These are phyloP conservation scores for Cepaea hortensis DNA, from an alignment of 2,888 invertebrate genomes.

Conservation along the genomic window DNA sequence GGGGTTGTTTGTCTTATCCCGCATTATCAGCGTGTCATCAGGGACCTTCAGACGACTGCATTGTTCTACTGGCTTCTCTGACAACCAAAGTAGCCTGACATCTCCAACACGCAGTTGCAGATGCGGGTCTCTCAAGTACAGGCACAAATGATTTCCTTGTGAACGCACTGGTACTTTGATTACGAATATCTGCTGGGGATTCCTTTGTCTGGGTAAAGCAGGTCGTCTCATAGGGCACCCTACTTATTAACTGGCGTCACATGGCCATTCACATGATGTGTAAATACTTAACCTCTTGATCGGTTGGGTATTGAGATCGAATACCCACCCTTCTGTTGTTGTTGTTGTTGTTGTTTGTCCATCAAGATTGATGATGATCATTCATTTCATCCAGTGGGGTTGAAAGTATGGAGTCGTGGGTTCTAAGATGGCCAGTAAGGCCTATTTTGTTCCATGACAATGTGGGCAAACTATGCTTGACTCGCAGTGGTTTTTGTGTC, in stretches of 20 bases:
- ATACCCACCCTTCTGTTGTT: too few relatives aligned
- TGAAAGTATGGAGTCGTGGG: too few relatives aligned
- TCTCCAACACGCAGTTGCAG: not conserved
- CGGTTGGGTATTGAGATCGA: too few relatives aligned
- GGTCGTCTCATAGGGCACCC: not conserved
- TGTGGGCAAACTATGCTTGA: too few relatives aligned
- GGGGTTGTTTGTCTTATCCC: slow-evolving; percentile 37
- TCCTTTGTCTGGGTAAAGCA: not conserved
- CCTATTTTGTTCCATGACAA: too few relatives aligned
- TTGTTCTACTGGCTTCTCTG: slow-evolving; percentile 38
- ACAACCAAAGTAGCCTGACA: slow-evolving; percentile 24
- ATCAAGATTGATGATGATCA: too few relatives aligned
- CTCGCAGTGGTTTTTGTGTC: too few relatives aligned
- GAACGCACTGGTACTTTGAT: not conserved
- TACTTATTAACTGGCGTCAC: not conserved
- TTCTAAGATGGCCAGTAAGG: too few relatives aligned
- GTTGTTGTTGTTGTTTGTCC: too few relatives aligned
- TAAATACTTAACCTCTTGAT: too few relatives aligned
- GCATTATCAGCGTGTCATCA: slow-evolving; percentile 42
- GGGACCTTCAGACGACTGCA: slow-evolving; percentile 46
- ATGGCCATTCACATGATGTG: not conserved
- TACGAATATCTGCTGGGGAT: not conserved
- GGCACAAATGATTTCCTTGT: slow-evolving; percentile 2
- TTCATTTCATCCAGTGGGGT: too few relatives aligned
- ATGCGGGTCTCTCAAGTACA: not conserved